Percentiles rank a stretch among this genome's conserved stretches.
Conservation (phyloP, 2,797 vertebrate species). For the Urophycis tenuis region DNA sequence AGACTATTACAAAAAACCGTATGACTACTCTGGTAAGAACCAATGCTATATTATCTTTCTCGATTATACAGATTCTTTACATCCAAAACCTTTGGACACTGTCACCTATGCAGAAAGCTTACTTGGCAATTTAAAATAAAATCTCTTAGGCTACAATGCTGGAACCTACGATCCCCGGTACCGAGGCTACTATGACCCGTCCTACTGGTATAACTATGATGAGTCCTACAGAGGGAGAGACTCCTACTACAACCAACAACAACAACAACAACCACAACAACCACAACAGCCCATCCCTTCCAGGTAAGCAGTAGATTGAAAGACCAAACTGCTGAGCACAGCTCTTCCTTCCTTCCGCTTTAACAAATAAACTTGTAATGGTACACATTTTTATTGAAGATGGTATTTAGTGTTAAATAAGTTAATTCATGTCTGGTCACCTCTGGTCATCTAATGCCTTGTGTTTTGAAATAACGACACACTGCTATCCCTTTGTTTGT, state of each 20-base stretch:
- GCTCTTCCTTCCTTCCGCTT: no score
- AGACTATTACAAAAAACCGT: slow-evolving; percentile 76
- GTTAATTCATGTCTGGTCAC: neutral
- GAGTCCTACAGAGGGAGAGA: slow-evolving; percentile 69
- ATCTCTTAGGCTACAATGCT: slow-evolving; percentile 65
- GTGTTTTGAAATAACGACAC: neutral
- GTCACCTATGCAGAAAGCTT: neutral
- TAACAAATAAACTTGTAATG: no score
- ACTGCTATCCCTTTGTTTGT: neutral
- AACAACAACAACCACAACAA: slow-evolving; percentile 42
- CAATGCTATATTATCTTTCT: neutral
- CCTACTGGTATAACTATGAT: slow-evolving; percentile 80
- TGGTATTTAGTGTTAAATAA: neutral
- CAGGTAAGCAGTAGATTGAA: slow-evolving; percentile 52
- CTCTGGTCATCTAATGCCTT: neutral
- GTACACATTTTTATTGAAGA: neutral
- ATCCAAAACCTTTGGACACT: neutral
- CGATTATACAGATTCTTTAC: neutral
- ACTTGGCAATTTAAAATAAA: neutral
- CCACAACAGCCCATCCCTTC: slow-evolving; percentile 20
- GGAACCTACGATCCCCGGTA: slow-evolving; percentile 76
- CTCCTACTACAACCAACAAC: slow-evolving; percentile 60
- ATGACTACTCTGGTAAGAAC: slow-evolving; percentile 79
- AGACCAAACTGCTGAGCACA: neutral
- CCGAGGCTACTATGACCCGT: slow-evolving; percentile 79